These are phyloP conservation scores for Serinus canaria DNA, from an alignment of 2,113 vertebrate species.

Conservation along the genomic window DNA sequence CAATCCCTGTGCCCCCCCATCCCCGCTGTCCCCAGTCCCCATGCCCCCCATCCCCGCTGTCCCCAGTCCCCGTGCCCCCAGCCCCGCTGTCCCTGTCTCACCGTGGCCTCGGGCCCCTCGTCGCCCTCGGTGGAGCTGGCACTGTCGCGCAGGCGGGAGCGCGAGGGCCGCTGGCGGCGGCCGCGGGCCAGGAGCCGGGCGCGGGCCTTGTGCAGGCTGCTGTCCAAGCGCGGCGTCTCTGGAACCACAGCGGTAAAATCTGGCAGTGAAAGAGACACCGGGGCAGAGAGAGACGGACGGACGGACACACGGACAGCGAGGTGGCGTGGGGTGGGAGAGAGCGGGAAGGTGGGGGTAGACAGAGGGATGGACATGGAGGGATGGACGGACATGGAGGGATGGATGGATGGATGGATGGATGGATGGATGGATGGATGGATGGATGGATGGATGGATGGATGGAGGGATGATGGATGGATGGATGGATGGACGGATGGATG, in stretches of 20 bases:
- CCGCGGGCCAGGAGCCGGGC: constrained; percentile 85
- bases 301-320: not conserved
- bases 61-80: too few relatives aligned
- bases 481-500: too few relatives aligned
- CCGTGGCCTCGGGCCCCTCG: constrained; percentile 78
- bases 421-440: not conserved
- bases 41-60: too few relatives aligned
- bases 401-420: not conserved
- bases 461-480: too few relatives aligned
- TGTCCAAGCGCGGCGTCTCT: constrained; percentile 89
- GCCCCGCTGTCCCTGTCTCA: not conserved
- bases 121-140: constrained; percentile 88
- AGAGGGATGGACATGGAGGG: too few relatives aligned
- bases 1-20: too few relatives aligned
- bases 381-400: not conserved
- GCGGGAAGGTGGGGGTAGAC: not conserved
- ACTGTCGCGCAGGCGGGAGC: constrained; percentile 85
- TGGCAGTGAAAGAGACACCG: constrained; percentile 43
- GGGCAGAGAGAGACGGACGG: not conserved
- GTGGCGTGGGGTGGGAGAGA: not conserved
- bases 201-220: constrained; percentile 88
- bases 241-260: constrained; percentile 88
- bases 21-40: not conserved
- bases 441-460: not conserved
- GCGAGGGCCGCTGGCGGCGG: constrained; percentile 82